A percentile compares a stretch with the other conserved stretches of the same genome.
These are phyloP conservation scores for Ylistrum balloti DNA, from an alignment of 1,140 invertebrate genomes.

Conservation along the genomic window DNA sequence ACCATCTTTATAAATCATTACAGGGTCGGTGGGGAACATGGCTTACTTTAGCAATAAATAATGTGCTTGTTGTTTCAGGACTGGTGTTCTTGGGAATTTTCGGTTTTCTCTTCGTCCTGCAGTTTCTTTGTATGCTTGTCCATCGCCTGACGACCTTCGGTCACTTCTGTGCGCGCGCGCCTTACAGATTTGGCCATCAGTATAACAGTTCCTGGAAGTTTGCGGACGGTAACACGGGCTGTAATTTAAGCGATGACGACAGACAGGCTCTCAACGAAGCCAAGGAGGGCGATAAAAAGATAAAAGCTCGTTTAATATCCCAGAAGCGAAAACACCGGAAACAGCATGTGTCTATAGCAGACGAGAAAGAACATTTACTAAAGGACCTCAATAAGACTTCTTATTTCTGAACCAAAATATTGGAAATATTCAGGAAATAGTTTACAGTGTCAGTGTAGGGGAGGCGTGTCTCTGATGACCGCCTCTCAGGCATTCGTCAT, in stretches of 20 bases:
- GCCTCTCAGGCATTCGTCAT: too few relatives aligned
- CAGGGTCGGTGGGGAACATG: too few relatives aligned
- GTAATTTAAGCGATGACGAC: not conserved
- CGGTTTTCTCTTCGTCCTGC: conserved; percentile 81
- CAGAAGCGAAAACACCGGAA: not conserved
- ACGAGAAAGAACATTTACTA: not conserved
- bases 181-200: conserved; percentile 67
- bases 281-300: not conserved
- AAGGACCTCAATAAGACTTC: not conserved
- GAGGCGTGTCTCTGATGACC: too few relatives aligned
- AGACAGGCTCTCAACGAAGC: not conserved
- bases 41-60: too few relatives aligned
- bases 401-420: not conserved
- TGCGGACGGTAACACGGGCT: not conserved
- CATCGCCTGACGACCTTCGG: conserved; percentile 94
- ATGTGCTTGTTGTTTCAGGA: conserved; percentile 74
- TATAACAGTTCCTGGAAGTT: conserved; percentile 55
- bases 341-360: not conserved
- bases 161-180: conserved; percentile 89
- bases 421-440: too few relatives aligned
- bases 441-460: too few relatives aligned
- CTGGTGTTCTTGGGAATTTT: conserved; percentile 83
- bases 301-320: not conserved
- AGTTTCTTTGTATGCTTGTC: conserved; percentile 83
- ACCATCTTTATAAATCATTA: too few relatives aligned